phyloP scores from a whole-genome alignment of 2,113 vertebrate genomes.

The Nerophis ophidion region DNA sequence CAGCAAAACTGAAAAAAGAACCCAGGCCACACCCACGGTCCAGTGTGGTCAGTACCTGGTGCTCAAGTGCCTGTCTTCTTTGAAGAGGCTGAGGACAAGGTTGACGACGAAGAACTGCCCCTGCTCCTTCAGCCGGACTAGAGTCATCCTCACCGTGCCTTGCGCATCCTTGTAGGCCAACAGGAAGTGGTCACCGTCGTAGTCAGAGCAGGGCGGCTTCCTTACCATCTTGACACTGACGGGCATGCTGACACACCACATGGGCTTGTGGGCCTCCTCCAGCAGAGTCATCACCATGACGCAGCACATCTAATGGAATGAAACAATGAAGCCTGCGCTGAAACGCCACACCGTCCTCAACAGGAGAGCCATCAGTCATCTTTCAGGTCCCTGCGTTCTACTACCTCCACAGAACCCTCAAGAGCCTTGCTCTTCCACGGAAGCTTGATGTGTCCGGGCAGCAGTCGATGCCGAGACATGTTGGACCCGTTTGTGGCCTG shows the following conservation, averaged over 20 bases:
- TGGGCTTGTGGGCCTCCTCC: constrained; percentile 40
- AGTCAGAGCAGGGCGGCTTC: not conserved
- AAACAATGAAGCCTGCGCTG: not conserved
- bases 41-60: constrained; percentile 16
- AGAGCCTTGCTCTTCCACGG: constrained; percentile 25
- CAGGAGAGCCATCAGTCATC: not conserved
- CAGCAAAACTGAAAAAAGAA: not conserved
- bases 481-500: constrained; percentile 20
- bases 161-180: constrained; percentile 3
- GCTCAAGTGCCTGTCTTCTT: constrained; percentile 31
- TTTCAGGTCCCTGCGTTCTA: not conserved
- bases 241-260: constrained; percentile 52
- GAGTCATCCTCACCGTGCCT: constrained; percentile 42
- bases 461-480: constrained; percentile 21
- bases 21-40: not conserved
- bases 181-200: constrained; percentile 34
- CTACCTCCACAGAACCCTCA: constrained; percentile 46
- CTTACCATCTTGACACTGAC: not conserved
- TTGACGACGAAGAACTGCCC: constrained; percentile 44
- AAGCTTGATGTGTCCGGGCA: constrained; percentile 35
- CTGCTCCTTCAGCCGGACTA: constrained; percentile 43
- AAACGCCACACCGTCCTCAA: not conserved
- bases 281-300: constrained; percentile 48
- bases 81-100: constrained; percentile 16
- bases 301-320: constrained; percentile 51